phyloP scores from a whole-genome alignment of 2,797 vertebrate genomes.

The Cephalopachus bancanus region DNA sequence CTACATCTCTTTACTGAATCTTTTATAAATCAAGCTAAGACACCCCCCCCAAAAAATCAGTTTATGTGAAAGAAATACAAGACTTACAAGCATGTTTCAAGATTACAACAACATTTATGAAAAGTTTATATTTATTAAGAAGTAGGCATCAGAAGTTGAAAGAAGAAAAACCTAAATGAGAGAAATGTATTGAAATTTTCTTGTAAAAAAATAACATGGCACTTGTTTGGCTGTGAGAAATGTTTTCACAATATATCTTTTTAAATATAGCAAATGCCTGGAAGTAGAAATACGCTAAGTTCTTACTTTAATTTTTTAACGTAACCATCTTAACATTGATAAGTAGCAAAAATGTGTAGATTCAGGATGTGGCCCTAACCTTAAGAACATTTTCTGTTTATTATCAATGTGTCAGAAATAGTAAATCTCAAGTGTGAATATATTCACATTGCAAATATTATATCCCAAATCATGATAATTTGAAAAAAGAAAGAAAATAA shows the following conservation, averaged over 20 bases:
- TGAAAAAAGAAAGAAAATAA: slow-evolving; percentile 8
- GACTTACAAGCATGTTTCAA: slow-evolving; percentile 9
- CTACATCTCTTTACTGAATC: slow-evolving; percentile 42
- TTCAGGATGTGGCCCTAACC: neutral
- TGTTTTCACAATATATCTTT: neutral
- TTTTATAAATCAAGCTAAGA: slow-evolving; percentile 50
- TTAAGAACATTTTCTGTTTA: neutral
- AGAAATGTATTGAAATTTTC: neutral
- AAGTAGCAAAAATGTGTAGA: neutral
- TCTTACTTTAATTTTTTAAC: slow-evolving; percentile 20
- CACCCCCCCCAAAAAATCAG: neutral
- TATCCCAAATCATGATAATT: neutral
- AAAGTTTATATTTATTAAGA: neutral
- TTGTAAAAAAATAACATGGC: neutral
- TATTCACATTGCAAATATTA: neutral
- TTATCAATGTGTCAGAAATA: neutral
- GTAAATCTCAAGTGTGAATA: neutral
- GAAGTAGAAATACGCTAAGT: neutral
- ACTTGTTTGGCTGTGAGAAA: neutral
- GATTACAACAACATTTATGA: neutral
- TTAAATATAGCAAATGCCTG: neutral
- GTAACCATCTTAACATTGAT: neutral
- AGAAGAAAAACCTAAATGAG: neutral
- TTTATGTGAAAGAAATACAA: neutral
- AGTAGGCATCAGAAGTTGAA: neutral